These are phyloP conservation scores for Bubalus kerabau DNA, from an alignment of 2,113 vertebrate species.

Conservation along the genomic window DNA sequence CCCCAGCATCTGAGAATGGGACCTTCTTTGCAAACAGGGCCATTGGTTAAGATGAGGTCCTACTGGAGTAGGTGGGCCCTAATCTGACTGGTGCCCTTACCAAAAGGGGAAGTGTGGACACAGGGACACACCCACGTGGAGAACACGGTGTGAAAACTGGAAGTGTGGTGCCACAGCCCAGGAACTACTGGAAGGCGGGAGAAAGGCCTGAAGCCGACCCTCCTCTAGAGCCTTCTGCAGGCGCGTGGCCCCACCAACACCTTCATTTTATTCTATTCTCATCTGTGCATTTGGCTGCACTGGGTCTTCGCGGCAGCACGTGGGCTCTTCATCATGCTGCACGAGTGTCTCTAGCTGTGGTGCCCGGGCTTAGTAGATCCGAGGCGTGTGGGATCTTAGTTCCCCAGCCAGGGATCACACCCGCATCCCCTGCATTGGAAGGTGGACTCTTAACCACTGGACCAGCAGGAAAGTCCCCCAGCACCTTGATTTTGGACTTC, in stretches of 20 bases:
- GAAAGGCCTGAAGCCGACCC: background rate
- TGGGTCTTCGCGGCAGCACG: fast-evolving
- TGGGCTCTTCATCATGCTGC: background rate
- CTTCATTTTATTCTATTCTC: fast-evolving
- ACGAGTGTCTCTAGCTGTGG: background rate
- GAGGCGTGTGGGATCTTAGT: background rate
- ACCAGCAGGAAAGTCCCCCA: background rate
- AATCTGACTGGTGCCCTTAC: background rate
- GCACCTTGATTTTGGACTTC: background rate
- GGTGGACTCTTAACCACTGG: background rate
- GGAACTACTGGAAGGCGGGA: background rate
- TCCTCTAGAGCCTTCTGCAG: background rate
- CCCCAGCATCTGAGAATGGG: background rate
- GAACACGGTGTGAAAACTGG: fast-evolving
- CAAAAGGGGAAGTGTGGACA: background rate
- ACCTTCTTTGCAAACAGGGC: background rate
- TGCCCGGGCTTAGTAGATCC: background rate
- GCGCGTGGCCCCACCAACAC: background rate
- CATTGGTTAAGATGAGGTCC: background rate
- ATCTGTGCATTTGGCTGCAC: background rate
- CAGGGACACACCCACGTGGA: background rate
- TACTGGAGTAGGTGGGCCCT: background rate
- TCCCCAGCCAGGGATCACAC: background rate
- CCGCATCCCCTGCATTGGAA: background rate
- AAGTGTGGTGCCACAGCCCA: background rate